phyloP scores from a whole-genome alignment of 2,888 invertebrate genomes.

The Hypena proboscidalis region DNA sequence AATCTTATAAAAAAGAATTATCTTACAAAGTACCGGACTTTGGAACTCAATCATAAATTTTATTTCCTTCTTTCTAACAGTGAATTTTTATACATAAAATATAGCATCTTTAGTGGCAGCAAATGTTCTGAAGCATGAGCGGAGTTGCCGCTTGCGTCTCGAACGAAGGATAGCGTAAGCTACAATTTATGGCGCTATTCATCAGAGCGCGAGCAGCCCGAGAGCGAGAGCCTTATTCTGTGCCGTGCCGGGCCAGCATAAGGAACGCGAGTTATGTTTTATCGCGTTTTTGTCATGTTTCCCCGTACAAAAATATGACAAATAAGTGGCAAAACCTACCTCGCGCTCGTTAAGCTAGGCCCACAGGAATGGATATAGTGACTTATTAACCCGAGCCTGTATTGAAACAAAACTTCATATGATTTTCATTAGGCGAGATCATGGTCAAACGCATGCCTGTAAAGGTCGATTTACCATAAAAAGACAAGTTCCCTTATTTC shows the following conservation, averaged over 20 bases:
- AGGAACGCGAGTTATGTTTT: constrained; percentile 45
- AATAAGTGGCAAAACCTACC: too few relatives aligned
- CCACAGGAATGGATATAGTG: too few relatives aligned
- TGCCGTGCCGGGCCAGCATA: constrained; percentile 45
- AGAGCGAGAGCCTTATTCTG: constrained; percentile 48
- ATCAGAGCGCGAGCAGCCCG: constrained; percentile 57
- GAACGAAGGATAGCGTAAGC: constrained; percentile 55
- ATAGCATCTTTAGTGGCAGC: constrained; percentile 46
- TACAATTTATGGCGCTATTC: constrained; percentile 65
- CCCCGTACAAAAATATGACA: too few relatives aligned
- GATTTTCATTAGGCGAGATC: too few relatives aligned
- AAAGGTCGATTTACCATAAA: too few relatives aligned
- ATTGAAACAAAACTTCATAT: too few relatives aligned
- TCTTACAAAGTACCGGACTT: neutral
- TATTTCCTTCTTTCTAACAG: constrained; percentile 23
- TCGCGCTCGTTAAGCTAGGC: too few relatives aligned
- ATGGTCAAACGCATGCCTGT: too few relatives aligned
- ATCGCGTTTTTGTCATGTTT: too few relatives aligned
- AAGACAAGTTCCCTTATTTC: too few relatives aligned
- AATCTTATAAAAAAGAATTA: too few relatives aligned
- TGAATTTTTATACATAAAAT: constrained; percentile 32
- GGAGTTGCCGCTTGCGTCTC: constrained; percentile 40
- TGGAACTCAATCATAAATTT: constrained; percentile 15
- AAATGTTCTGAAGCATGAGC: constrained; percentile 50
- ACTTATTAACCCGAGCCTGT: too few relatives aligned